Evolutionary conservation across 92 coral and sea anemone species (phyloP).

Genomic region (Porites divaricata): DNA sequence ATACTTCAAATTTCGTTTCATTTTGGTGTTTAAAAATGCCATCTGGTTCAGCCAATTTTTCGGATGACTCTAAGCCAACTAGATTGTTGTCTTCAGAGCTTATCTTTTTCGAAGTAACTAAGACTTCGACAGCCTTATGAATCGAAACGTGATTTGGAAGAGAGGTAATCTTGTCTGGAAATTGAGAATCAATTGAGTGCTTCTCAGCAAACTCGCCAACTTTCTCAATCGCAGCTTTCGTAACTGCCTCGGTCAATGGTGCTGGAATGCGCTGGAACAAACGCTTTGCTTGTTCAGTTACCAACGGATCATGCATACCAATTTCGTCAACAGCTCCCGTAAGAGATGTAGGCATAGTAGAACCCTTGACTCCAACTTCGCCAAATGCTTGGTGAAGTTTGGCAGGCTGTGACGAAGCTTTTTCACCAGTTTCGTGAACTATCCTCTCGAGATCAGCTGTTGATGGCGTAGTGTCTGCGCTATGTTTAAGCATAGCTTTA

Average conservation of each 20-base stretch:
- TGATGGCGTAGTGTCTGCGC: not conserved
- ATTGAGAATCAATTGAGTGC: not conserved
- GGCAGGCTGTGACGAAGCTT: not conserved
- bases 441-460: slow-evolving; percentile 7
- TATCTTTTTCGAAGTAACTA: not conserved
- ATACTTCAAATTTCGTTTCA: slow-evolving; percentile 2
- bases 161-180: too few species aligned
- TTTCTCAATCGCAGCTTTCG: slow-evolving; percentile 28
- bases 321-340: too few species aligned
- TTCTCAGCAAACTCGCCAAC: slow-evolving; percentile 18
- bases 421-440: too few species aligned
- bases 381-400: slow-evolving; percentile 35
- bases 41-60: not conserved
- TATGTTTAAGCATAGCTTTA: slow-evolving; percentile 11
- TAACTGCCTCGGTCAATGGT: not conserved
- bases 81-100: not conserved
- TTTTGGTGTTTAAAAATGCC: not conserved
- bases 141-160: too few species aligned
- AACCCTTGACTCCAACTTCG: slow-evolving; percentile 37
- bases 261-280: not conserved
- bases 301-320: too few species aligned
- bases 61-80: not conserved
- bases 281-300: slow-evolving; percentile 1
- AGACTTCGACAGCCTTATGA: too few species aligned
- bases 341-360: not conserved